phyloP scores from a whole-genome alignment of 2,797 vertebrate genomes.

The Coluber constrictor region DNA sequence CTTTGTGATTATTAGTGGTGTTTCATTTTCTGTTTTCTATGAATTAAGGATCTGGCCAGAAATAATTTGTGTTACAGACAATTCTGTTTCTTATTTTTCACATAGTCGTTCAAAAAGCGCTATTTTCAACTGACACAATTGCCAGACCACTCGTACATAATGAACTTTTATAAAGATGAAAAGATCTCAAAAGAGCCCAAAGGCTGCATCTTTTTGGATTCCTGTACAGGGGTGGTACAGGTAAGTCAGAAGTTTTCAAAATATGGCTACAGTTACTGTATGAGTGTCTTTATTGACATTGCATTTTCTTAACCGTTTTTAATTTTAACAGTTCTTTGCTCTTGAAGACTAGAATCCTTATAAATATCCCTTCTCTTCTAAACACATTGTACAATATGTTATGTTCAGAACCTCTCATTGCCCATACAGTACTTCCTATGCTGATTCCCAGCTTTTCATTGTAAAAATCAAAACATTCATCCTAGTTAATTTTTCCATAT shows the following conservation, averaged over 20 bases:
- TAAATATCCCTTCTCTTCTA: neutral
- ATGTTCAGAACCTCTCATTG: neutral
- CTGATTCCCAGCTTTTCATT: neutral
- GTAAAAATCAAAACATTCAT: neutral
- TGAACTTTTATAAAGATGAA: slow-evolving; percentile 99
- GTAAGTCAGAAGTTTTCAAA: slow-evolving; percentile 67
- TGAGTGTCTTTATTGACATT: neutral
- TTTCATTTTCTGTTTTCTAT: slow-evolving; percentile 13
- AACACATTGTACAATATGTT: neutral
- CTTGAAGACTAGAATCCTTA: neutral
- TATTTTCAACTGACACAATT: slow-evolving; percentile 97
- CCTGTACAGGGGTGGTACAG: slow-evolving; percentile 95
- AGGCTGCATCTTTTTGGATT: slow-evolving; percentile 98
- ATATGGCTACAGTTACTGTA: neutral
- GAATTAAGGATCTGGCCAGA: slow-evolving; percentile 7
- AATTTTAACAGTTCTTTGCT: neutral
- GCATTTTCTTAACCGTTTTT: neutral
- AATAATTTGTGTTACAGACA: slow-evolving; percentile 18
- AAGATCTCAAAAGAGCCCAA: slow-evolving; percentile 99
- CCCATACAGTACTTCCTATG: neutral
- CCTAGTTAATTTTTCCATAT: neutral
- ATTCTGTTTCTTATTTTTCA: slow-evolving; percentile 9
- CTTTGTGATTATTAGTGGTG: neutral
- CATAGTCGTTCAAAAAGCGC: slow-evolving; percentile 95
- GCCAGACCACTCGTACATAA: slow-evolving; percentile 97